A percentile compares a stretch with the other conserved stretches of the same genome.
Conservation (phyloP, 1,140 invertebrate genomes). For the Delia radicum region DNA sequence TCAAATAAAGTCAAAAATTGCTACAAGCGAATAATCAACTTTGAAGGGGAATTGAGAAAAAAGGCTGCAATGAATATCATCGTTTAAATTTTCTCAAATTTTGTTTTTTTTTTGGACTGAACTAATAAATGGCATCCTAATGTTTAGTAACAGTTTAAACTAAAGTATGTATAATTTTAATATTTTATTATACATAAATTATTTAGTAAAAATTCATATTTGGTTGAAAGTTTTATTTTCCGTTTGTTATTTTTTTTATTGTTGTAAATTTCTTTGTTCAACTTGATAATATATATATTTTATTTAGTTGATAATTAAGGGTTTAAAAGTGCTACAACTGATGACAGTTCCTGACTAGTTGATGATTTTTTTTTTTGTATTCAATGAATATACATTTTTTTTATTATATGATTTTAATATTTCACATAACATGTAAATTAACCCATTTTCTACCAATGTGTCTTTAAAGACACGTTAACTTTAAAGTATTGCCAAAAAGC, state of each 20-base stretch:
- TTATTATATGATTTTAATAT: background rate
- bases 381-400: background rate
- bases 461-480: no score
- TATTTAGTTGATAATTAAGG: background rate
- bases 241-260: background rate
- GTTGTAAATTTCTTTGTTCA: background rate
- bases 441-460: background rate
- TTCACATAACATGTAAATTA: background rate
- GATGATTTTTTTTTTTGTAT: background rate
- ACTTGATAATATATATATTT: background rate
- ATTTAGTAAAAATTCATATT: background rate
- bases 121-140: no score
- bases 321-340: background rate
- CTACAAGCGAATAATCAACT: no score
- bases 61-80: no score
- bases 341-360: background rate
- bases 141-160: background rate
- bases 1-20: no score
- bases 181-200: no score
- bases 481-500: no score
- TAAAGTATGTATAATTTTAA: background rate
- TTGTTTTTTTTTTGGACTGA: no score
- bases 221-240: background rate
- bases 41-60: no score
- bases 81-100: no score